Conservation (phyloP, 2,113 vertebrate species). For the Syrrhaptes paradoxus region DNA sequence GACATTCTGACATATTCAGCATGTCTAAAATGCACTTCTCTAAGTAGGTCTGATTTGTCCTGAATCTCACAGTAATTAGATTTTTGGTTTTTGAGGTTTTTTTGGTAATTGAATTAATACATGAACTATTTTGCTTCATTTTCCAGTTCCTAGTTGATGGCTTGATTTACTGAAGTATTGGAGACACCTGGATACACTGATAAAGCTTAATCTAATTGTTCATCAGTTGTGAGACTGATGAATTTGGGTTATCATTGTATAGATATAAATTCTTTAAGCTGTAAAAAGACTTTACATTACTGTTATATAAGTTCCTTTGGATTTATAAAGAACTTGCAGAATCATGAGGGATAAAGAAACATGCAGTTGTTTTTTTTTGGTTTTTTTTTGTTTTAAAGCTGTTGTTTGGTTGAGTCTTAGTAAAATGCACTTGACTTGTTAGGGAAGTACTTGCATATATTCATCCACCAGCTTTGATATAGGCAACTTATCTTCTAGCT, state of each 20-base stretch:
- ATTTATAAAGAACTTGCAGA: neutral
- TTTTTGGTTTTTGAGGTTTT: neutral
- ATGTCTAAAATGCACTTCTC: neutral
- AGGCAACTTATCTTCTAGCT: neutral
- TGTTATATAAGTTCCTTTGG: neutral
- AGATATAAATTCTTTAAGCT: neutral
- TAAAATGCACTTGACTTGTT: neutral
- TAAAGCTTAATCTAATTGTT: neutral
- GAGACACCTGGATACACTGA: neutral
- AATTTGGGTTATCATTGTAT: neutral
- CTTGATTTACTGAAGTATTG: neutral
- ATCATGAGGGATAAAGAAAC: neutral
- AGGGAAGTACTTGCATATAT: neutral
- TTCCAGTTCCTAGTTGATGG: neutral
- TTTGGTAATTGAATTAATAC: neutral
- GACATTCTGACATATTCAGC: neutral
- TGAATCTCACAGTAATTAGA: neutral
- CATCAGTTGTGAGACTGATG: neutral
- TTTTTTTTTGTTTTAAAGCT: neutral
- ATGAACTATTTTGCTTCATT: neutral
- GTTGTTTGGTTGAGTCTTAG: neutral
- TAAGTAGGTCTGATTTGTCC: neutral
- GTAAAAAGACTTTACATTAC: neutral
- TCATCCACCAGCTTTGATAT: neutral
- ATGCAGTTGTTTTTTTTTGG: neutral